phyloP scores from a whole-genome alignment of 2,888 invertebrate genomes.

The Coleophora deauratella region DNA sequence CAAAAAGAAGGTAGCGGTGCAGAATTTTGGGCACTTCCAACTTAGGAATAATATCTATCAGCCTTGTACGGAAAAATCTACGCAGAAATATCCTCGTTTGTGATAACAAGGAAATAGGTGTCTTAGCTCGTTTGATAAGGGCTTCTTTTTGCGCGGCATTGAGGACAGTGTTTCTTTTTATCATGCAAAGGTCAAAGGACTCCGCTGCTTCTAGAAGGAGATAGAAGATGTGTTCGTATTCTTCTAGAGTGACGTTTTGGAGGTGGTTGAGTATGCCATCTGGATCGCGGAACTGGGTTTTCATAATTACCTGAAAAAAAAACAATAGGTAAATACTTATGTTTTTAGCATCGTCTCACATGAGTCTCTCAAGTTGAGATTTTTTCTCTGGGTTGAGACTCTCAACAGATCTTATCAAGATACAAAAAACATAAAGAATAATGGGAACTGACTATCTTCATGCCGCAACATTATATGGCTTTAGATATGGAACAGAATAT shows the following conservation, averaged over 20 bases:
- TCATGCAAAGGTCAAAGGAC: conserved; percentile 86
- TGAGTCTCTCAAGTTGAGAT: too few species aligned
- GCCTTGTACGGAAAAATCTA: conserved; percentile 70
- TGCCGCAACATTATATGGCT: too few species aligned
- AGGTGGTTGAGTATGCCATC: conserved; percentile 87
- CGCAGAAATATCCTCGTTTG: conserved; percentile 77
- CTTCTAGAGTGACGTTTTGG: conserved; percentile 74
- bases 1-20: conserved; percentile 80
- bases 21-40: conserved; percentile 79
- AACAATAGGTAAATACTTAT: too few species aligned
- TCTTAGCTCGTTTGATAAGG: conserved; percentile 78
- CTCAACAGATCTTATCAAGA: too few species aligned
- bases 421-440: too few species aligned
- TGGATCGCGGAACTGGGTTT: conserved; percentile 88
- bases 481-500: too few species aligned
- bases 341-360: too few species aligned
- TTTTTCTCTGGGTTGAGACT: too few species aligned
- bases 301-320: conserved; percentile 79
- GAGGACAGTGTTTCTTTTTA: conserved; percentile 79
- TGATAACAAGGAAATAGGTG: conserved; percentile 78
- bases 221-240: conserved; percentile 73
- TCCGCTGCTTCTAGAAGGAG: conserved; percentile 83
- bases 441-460: too few species aligned
- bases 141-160: conserved; percentile 77
- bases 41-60: conserved; percentile 70